These are phyloP conservation scores for Amphipoea oculea DNA, from an alignment of 2,888 invertebrate genomes.

Conservation along the genomic window DNA sequence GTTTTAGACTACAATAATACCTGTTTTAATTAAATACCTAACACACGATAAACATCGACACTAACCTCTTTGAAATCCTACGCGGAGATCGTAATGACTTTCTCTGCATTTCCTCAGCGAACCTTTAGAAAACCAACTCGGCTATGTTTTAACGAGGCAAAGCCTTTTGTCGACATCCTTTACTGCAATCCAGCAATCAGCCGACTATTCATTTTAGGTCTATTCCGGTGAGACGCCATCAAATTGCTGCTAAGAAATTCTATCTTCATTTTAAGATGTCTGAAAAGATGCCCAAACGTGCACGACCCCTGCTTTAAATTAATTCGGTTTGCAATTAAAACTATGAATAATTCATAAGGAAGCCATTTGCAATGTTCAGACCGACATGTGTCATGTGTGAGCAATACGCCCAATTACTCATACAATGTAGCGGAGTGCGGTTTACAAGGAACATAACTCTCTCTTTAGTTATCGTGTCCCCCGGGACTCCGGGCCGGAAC, in stretches of 20 bases:
- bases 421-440: conserved; percentile 62
- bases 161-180: conserved; percentile 69
- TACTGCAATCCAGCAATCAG: conserved; percentile 72
- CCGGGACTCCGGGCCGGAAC: conserved; percentile 46
- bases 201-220: conserved; percentile 70
- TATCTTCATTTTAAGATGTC: conserved; percentile 22
- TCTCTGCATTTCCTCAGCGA: conserved; percentile 31
- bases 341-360: conserved; percentile 67
- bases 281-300: conserved; percentile 15
- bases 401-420: conserved; percentile 70
- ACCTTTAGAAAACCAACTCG: conserved; percentile 52
- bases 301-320: conserved; percentile 25
- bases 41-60: background rate
- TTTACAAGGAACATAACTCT: conserved; percentile 64
- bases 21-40: background rate
- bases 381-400: conserved; percentile 68
- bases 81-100: conserved; percentile 31
- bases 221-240: conserved; percentile 45
- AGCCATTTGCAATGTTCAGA: conserved; percentile 69
- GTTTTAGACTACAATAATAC: background rate
- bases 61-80: conserved; percentile 9
- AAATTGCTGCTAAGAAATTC: conserved; percentile 46
- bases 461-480: conserved; percentile 54
- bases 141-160: conserved; percentile 65
- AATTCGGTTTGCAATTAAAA: conserved; percentile 50